Evolutionary conservation across 2,113 vertebrate species (phyloP).

Genomic region (Cercopithecus mona): DNA sequence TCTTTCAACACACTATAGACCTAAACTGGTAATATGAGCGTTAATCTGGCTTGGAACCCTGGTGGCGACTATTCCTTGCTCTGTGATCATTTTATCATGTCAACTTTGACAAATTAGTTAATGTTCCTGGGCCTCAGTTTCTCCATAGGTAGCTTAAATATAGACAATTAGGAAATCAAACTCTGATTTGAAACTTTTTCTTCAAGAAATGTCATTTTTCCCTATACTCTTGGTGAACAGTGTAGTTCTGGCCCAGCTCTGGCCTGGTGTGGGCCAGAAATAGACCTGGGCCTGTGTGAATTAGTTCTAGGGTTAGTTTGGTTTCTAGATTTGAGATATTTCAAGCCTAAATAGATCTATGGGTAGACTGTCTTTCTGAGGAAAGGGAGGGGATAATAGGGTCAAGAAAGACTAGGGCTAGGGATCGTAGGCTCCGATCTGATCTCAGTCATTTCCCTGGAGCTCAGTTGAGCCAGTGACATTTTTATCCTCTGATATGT

Average conservation of each 20-base stretch:
- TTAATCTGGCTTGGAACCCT: background rate
- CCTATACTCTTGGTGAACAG: background rate
- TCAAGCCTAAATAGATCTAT: background rate
- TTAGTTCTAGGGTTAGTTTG: background rate
- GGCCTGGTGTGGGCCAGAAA: background rate
- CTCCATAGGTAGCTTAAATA: background rate
- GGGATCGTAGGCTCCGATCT: background rate
- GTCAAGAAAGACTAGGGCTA: background rate
- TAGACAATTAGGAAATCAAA: slow-evolving; percentile 25
- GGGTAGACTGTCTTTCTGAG: background rate
- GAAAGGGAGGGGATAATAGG: background rate
- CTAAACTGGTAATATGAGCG: background rate
- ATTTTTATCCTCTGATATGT: background rate
- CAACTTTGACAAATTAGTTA: slow-evolving; percentile 11
- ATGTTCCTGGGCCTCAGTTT: background rate
- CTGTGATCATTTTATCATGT: background rate
- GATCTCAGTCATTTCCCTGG: background rate
- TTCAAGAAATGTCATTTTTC: background rate
- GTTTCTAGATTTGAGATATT: background rate
- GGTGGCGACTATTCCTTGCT: background rate
- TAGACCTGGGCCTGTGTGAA: background rate
- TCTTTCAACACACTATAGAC: background rate
- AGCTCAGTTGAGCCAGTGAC: background rate
- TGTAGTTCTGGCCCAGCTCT: background rate
- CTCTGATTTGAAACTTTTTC: background rate